Base-by-base conservation (phyloP, 1,140 invertebrate genomes). In the Chelonus insularis region DNA sequence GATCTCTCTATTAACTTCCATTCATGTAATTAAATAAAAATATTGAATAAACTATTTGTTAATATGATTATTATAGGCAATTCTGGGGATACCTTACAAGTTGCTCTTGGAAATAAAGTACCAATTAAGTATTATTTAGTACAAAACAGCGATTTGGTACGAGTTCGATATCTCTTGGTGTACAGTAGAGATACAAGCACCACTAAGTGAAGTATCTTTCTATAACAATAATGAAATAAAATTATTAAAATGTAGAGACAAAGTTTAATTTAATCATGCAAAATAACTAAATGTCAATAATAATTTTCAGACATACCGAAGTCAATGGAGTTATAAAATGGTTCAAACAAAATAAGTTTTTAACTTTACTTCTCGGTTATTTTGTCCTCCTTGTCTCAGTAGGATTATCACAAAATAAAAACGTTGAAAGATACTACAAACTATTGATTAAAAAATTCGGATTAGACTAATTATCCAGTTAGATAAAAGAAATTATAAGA, bases 111-210 rank as follows among this genome's bases (percentile, higher is more conserved):
- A 32, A 84, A 85, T 51, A 84, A 82, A 71, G 82, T 89, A 48
- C 88, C 88, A 36, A 82, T 88, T 54, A 89, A 88, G 66, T 90
- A 91, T 77, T 91, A 88, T 71, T 77, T 92, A 45, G 89, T 91
- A 18, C 84, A 84, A 50, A 92, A 92, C 68, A 90, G 88, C 74
- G 90, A 92, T 68, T 77, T 91, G 57, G 82, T 94, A 8, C 83
- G 88, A 68, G 82, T 94, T 7, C 85, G 90, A 54, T 93, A 94
- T 76, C 77, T 95, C 12, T 78, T 95, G 18, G 83, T 94, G 9
- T 94, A 92, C 65, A 86, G 84, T 48, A 83, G 85, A 73, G 76
- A 82, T 63, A 73, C 75, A 39, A 67, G 68, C 34, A 41, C 69
- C 57, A 45, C 63, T 57, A 74, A 65, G 79, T 80, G 72, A 68